These are phyloP conservation scores for Orthosia gothica DNA, from an alignment of 2,888 invertebrate genomes.

Conservation along the genomic window DNA sequence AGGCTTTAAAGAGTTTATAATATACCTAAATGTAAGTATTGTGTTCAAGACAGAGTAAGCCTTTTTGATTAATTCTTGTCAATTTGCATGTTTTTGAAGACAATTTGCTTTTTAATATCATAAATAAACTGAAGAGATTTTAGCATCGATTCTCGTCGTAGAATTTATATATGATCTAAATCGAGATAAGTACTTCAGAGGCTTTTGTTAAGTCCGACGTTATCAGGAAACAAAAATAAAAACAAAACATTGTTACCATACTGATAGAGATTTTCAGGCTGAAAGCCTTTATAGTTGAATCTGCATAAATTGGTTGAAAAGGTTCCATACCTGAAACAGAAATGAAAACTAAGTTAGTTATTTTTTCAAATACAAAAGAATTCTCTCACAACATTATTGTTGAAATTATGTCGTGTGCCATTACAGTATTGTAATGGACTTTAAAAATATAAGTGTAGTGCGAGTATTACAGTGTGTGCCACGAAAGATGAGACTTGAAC, in stretches of 20 bases:
- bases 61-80: not conserved
- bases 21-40: too few species aligned
- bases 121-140: too few species aligned
- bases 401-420: not conserved
- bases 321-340: conserved; percentile 60
- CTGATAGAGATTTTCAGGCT: not conserved
- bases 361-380: not conserved
- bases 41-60: not conserved
- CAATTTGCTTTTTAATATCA: too few species aligned
- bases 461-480: too few species aligned
- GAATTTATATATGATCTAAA: too few species aligned
- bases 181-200: too few species aligned
- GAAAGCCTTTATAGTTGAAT: not conserved
- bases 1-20: too few species aligned
- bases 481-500: too few species aligned
- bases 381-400: not conserved
- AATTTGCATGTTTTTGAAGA: not conserved
- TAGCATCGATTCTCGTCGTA: too few species aligned
- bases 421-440: not conserved
- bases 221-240: not conserved
- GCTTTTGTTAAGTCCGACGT: too few species aligned
- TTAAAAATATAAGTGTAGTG: not conserved
- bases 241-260: conserved; percentile 18
- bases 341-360: conserved; percentile 13
- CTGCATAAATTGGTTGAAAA: conserved; percentile 36